Conservation (phyloP, 2,113 vertebrate genomes). For the Paramormyrops kingsleyae region DNA sequence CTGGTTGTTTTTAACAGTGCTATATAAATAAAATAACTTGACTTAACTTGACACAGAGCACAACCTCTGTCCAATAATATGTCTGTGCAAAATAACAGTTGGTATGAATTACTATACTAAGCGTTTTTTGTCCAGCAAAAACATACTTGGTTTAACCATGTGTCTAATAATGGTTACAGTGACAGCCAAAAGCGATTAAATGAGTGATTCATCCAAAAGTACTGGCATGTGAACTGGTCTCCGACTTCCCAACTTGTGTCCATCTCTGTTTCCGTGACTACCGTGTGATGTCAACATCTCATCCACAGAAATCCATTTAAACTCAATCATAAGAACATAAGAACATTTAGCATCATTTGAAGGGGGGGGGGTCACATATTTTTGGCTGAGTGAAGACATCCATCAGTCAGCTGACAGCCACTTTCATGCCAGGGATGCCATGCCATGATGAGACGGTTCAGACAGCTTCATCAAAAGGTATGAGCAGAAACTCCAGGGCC, state of each 20-base stretch:
- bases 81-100: not conserved
- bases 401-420: not conserved
- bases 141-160: not conserved
- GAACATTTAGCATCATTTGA: not conserved
- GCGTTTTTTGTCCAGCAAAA: not conserved
- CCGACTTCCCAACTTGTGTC: not conserved
- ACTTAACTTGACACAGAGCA: not conserved
- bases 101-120: not conserved
- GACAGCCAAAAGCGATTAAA: not conserved
- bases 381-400: not conserved
- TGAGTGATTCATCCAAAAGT: not conserved
- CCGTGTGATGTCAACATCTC: not conserved
- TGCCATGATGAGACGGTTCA: slow-evolving; percentile 12
- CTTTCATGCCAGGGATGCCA: not conserved
- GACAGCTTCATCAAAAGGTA: slow-evolving; percentile 45
- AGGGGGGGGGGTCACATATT: not conserved
- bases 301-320: not conserved
- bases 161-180: not conserved
- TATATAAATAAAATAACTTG: too few relatives aligned
- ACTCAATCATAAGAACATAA: too few relatives aligned
- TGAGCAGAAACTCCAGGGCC: slow-evolving; percentile 43
- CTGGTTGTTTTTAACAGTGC: too few relatives aligned
- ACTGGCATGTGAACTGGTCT: not conserved
- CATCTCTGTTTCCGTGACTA: not conserved
- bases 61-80: not conserved